Conservation (phyloP, 2,888 invertebrate species). For the Leptopterna dolabrata region DNA sequence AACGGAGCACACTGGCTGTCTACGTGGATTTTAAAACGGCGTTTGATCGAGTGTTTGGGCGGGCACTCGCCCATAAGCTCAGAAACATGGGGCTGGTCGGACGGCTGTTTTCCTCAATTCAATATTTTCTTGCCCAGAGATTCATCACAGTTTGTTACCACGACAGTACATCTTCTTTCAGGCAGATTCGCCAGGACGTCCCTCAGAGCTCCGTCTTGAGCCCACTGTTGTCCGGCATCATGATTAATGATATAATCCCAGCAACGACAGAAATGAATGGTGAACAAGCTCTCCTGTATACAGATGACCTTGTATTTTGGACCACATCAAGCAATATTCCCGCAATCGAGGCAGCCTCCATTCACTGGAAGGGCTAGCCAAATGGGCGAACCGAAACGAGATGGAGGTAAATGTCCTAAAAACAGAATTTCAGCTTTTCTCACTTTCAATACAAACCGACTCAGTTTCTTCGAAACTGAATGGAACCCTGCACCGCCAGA, state of each 20-base stretch:
- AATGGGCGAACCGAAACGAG: not conserved
- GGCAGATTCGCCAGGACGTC: not conserved
- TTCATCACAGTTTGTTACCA: not conserved
- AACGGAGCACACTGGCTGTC: slow-evolving; percentile 11
- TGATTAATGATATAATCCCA: no score
- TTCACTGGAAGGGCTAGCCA: not conserved
- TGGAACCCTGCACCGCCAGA: not conserved
- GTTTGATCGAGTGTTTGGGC: not conserved
- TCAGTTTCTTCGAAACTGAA: not conserved
- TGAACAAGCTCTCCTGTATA: not conserved
- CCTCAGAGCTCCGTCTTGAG: no score
- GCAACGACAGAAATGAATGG: not conserved
- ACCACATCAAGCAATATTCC: not conserved
- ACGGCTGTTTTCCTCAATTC: not conserved
- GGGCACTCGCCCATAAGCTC: not conserved
- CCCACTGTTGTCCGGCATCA: no score
- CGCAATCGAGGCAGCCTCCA: not conserved
- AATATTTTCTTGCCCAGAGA: not conserved
- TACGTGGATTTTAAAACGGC: no score
- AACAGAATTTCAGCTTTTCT: slow-evolving; percentile 10
- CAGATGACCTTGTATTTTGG: not conserved
- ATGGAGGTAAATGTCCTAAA: no score
- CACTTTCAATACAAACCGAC: not conserved
- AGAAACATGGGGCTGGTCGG: no score
- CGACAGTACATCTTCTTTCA: not conserved